Conservation (phyloP, 2,888 invertebrate species). For the Minunthozetes semirufus region DNA sequence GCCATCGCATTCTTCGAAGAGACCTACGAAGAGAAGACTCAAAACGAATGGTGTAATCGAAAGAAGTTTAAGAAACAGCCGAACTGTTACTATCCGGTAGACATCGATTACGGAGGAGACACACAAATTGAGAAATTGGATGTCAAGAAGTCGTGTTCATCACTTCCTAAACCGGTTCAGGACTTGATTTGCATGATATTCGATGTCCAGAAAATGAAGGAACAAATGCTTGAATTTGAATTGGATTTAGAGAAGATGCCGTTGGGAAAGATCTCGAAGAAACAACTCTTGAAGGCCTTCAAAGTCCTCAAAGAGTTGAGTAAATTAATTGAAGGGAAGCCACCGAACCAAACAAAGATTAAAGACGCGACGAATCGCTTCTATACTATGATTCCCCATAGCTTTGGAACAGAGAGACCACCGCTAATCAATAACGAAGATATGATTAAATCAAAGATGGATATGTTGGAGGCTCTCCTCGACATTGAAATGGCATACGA, state of each 20-base stretch:
- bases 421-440: slow-evolving; percentile 70
- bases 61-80: slow-evolving; percentile 64
- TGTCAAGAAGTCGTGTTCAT: slow-evolving; percentile 54
- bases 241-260: slow-evolving; percentile 97
- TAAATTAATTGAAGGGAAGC: slow-evolving; percentile 33
- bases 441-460: slow-evolving; percentile 63
- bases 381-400: slow-evolving; percentile 91
- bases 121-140: slow-evolving; percentile 28
- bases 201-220: slow-evolving; percentile 84
- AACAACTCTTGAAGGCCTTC: slow-evolving; percentile 80
- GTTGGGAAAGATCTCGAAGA: slow-evolving; percentile 84
- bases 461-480: slow-evolving; percentile 84
- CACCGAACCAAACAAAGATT: slow-evolving; percentile 52
- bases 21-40: slow-evolving; percentile 69
- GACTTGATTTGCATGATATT: slow-evolving; percentile 77
- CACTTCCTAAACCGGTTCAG: slow-evolving; percentile 68
- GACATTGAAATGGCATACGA: slow-evolving; percentile 94
- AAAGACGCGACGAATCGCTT: slow-evolving; percentile 86
- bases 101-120: slow-evolving; percentile 68
- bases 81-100: slow-evolving; percentile 71
- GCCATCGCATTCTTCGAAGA: slow-evolving; percentile 60
- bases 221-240: slow-evolving; percentile 86
- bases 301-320: slow-evolving; percentile 58
- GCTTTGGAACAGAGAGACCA: slow-evolving; percentile 76
- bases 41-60: slow-evolving; percentile 67